Base-by-base conservation (phyloP, 2,797 vertebrate genomes). In the Enteromius anoplus region DNA sequence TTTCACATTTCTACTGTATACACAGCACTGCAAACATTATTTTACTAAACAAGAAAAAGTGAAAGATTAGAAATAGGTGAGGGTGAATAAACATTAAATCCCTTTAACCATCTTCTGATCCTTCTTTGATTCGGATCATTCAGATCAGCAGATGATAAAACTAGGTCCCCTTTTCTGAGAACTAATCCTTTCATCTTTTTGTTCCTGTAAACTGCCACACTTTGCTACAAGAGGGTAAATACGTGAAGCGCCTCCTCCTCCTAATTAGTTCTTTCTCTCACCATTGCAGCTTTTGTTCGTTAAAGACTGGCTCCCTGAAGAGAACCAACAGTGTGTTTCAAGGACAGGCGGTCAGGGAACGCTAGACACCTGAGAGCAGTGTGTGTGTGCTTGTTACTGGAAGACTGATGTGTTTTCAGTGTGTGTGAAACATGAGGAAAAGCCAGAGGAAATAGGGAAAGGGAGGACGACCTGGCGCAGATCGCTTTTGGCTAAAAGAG, bases 201-300 rank as follows among this genome's bases (percentile, higher is more conserved):
- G 75, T 75, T 19, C 49, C 4, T 62, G 65, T 68, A 80, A 72
- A 68, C 37, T 71, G 23, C 23, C 83, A 69, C 69, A 69, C 79
- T 49, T 34, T 55, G 79, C 32, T 55, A 81, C 72, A 79, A 0
- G 62, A 55, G 70, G 21, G 71, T 49, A 47, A 85, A 71, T 84
- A 86, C 86, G 87, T 90, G 89, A 90, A 92, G 91, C 29, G 84
- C 80, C 86, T 81, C 86, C 66, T 45, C 82, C 88, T 85, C 88
- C 92, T 91, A 93, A 92, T 92, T 91, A 92, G 88, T 85, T 79
- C 75, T 88, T 90, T 90, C 86, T 90, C 87, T 86, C 86, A 78
- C 82, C 85, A 89, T 86, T 85, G 88, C 88, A 65, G 68, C 87
- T 88, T 93, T 91, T 91, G 88, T 92, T 91, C 80, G 12, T 76